These are phyloP conservation scores for Willowsia nigromaculata DNA, from an alignment of 2,888 invertebrate genomes.

Conservation along the genomic window DNA sequence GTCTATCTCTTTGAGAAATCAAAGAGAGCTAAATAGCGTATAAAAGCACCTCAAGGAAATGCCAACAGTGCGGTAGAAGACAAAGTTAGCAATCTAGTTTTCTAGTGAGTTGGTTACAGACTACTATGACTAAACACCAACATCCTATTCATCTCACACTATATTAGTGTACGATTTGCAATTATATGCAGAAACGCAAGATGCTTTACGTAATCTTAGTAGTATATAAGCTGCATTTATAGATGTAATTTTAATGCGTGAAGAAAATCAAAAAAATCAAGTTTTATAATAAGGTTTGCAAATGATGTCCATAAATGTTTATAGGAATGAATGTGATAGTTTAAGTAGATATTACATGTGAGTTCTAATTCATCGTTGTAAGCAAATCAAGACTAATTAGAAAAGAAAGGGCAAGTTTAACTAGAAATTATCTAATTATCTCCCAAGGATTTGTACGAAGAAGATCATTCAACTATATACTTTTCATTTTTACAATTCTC, in stretches of 20 bases:
- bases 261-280: slow-evolving; percentile 31
- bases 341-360: background rate
- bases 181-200: too few relatives aligned
- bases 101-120: background rate
- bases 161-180: too few relatives aligned
- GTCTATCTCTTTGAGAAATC: slow-evolving; percentile 43
- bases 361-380: slow-evolving; percentile 37
- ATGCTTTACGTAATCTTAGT: too few relatives aligned
- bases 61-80: background rate
- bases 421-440: slow-evolving; percentile 65
- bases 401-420: slow-evolving; percentile 56
- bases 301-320: slow-evolving; percentile 31
- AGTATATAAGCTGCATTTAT: too few relatives aligned
- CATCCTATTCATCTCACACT: background rate
- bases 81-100: background rate
- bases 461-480: slow-evolving; percentile 36
- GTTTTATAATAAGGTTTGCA: slow-evolving; percentile 26
- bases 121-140: background rate
- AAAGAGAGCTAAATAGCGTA: background rate
- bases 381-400: slow-evolving; percentile 68
- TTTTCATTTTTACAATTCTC: background rate
- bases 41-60: background rate
- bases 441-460: slow-evolving; percentile 48
- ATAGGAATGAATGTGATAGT: background rate
- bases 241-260: too few relatives aligned